Percentiles rank a stretch among this genome's conserved stretches.
These are phyloP conservation scores for Zaprionus ghesquierei DNA, from an alignment of 1,140 invertebrate species.

Conservation along the genomic window DNA sequence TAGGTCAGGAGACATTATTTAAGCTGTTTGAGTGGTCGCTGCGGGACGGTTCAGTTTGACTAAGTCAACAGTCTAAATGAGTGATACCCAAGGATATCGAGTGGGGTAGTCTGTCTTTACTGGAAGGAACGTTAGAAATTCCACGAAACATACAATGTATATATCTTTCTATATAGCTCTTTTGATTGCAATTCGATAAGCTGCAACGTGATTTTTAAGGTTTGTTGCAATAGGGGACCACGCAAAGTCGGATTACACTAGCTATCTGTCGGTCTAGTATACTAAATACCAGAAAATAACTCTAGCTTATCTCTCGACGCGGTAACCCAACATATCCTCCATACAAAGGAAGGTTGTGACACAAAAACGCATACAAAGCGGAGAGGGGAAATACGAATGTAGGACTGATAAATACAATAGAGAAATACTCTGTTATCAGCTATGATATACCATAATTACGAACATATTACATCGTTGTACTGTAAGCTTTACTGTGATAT, in stretches of 20 bases:
- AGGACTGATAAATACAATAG: not conserved
- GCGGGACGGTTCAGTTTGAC: not conserved
- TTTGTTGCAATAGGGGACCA: too few relatives aligned
- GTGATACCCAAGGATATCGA: not conserved
- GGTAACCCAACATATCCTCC: not conserved
- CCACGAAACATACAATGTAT: not conserved
- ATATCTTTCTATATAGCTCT: not conserved
- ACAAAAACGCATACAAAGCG: not conserved
- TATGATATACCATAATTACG: not conserved
- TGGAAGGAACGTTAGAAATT: not conserved
- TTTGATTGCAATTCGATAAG: not conserved
- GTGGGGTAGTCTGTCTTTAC: not conserved
- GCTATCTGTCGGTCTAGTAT: not conserved
- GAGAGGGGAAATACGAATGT: too few relatives aligned
- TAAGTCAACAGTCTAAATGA: not conserved
- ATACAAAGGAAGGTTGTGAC: not conserved
- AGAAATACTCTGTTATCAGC: not conserved
- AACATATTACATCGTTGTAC: not conserved
- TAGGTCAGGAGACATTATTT: conserved; percentile 25
- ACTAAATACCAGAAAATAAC: not conserved
- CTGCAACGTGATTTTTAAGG: not conserved
- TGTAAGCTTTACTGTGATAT: not conserved
- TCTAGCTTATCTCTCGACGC: not conserved
- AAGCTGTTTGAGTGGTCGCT: not conserved
- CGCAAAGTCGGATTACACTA: not conserved